Evolutionary conservation across 2,797 vertebrate genomes (phyloP).

Genomic region (Rhinogobio ventralis): DNA sequence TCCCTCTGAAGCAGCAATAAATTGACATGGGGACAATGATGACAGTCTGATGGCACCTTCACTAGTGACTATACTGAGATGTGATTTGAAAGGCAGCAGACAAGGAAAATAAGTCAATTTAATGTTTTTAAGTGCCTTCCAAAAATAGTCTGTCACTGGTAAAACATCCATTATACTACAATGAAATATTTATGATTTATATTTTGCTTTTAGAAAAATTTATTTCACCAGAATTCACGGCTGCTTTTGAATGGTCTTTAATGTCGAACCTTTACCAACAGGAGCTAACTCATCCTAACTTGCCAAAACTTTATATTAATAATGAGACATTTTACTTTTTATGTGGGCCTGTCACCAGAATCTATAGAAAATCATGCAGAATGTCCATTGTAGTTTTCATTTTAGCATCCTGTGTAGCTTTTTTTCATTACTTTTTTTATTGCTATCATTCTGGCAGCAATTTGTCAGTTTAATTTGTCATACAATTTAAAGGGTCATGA

Average conservation of each 20-base stretch:
- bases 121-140: background rate
- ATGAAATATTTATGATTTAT: background rate
- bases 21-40: background rate
- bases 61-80: background rate
- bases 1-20: background rate
- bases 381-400: background rate
- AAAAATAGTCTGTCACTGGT: background rate
- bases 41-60: background rate
- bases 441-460: conserved; percentile 1
- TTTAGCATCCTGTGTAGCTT: conserved; percentile 2
- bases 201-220: background rate
- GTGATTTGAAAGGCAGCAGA: background rate
- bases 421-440: background rate
- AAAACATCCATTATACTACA: background rate
- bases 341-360: background rate
- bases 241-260: background rate
- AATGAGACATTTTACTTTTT: background rate
- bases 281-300: background rate
- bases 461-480: background rate
- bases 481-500: background rate
- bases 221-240: background rate
- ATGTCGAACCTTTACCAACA: background rate
- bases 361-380: background rate
- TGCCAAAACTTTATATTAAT: background rate
- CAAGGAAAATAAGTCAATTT: background rate